phyloP scores from a whole-genome alignment of 2,888 invertebrate genomes.

The Rhyacophila evoluta region DNA sequence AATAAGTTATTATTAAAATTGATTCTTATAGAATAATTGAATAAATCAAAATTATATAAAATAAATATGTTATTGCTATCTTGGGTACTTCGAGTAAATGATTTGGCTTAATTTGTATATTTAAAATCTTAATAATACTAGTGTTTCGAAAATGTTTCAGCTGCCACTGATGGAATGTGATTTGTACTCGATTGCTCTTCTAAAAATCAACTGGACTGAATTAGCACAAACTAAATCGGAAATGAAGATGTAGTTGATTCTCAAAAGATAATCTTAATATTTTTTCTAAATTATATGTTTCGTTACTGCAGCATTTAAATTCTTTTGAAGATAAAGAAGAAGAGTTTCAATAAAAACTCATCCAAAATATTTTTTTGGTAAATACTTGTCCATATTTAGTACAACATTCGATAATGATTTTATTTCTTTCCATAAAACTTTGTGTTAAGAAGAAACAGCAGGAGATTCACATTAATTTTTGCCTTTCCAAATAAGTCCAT shows the following conservation, averaged over 20 bases:
- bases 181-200: too few species aligned
- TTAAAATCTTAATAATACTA: not conserved
- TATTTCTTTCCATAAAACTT: conserved; percentile 77
- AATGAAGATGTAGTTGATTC: not conserved
- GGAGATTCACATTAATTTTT: conserved; percentile 81
- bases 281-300: not conserved
- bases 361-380: too few species aligned
- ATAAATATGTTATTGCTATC: conserved; percentile 28
- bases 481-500: conserved; percentile 85
- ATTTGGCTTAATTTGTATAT: not conserved
- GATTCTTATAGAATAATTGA: not conserved
- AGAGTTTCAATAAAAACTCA: too few species aligned
- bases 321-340: too few species aligned
- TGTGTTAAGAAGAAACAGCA: conserved; percentile 79
- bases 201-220: too few species aligned
- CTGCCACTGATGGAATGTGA: not conserved
- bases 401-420: not conserved
- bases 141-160: not conserved
- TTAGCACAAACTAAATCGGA: too few species aligned
- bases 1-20: not conserved
- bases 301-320: too few species aligned
- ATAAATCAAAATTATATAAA: conserved; percentile 8
- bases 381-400: too few species aligned
- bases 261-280: not conserved
- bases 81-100: conserved; percentile 33